phyloP scores from a whole-genome alignment of 2,888 invertebrate genomes.

The Sipha maydis region DNA sequence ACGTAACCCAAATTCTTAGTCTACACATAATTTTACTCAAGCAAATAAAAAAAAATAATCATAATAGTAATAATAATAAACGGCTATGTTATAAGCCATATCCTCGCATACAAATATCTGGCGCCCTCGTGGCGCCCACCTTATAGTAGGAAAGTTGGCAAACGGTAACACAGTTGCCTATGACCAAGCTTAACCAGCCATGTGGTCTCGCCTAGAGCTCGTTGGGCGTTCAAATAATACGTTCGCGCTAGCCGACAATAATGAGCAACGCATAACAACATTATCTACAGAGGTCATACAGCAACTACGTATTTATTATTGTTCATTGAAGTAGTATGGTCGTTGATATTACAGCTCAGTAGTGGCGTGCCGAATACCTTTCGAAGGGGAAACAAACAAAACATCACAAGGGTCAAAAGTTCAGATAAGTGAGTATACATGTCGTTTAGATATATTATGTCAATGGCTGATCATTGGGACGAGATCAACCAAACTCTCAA shows the following conservation, averaged over 20 bases:
- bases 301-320: neutral
- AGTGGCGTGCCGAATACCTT: neutral
- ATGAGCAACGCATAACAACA: neutral
- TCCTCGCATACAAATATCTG: constrained; percentile 37
- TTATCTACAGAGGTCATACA: constrained; percentile 25
- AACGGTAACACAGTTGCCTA: constrained; percentile 35
- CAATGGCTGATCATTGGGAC: too few species aligned
- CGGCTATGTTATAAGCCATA: constrained; percentile 26
- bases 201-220: constrained; percentile 51
- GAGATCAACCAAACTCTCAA: too few species aligned
- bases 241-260: neutral
- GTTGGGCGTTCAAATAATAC: constrained; percentile 40
- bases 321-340: neutral
- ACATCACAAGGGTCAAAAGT: neutral
- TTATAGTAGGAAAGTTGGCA: constrained; percentile 44
- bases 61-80: constrained; percentile 8
- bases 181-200: constrained; percentile 45
- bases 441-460: too few species aligned
- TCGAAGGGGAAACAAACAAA: neutral
- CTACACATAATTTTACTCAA: constrained; percentile 20
- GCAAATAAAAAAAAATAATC: constrained; percentile 39
- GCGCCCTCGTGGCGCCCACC: constrained; percentile 55
- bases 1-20: constrained; percentile 50
- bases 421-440: neutral
- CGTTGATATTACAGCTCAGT: neutral